These are phyloP conservation scores for Lethocerus indicus DNA, from an alignment of 1,140 invertebrate genomes.

Conservation along the genomic window DNA sequence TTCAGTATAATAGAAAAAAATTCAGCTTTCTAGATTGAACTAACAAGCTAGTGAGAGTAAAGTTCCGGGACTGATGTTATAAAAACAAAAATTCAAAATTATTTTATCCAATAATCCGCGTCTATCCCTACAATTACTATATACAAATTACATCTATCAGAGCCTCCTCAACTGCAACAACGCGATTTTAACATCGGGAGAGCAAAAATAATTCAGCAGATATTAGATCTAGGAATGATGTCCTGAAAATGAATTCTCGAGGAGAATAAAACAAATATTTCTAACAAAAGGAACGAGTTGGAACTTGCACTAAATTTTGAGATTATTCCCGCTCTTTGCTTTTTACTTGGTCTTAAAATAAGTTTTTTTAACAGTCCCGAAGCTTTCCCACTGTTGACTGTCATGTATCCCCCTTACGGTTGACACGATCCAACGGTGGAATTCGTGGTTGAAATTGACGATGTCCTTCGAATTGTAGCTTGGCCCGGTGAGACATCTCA, in stretches of 20 bases:
- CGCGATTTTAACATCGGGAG: too few relatives aligned
- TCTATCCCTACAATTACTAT: neutral
- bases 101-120: neutral
- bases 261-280: neutral
- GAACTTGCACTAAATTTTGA: neutral
- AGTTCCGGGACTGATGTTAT: neutral
- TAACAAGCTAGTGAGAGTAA: neutral
- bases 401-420: neutral
- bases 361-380: neutral
- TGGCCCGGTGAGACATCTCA: constrained; percentile 13
- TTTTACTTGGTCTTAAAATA: neutral
- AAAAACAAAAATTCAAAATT: neutral
- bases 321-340: neutral
- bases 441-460: constrained; percentile 12
- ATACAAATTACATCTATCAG: neutral
- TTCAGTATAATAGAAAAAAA: neutral
- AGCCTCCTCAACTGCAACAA: too few relatives aligned
- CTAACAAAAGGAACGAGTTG: neutral
- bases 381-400: neutral
- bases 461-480: constrained; percentile 4
- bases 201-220: too few relatives aligned
- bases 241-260: neutral
- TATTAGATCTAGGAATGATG: neutral
- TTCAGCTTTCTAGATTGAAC: neutral
- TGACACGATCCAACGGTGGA: constrained; percentile 11